Evolutionary conservation across 2,113 vertebrate genomes (phyloP).

Genomic region (Cynopterus brachyotis): DNA sequence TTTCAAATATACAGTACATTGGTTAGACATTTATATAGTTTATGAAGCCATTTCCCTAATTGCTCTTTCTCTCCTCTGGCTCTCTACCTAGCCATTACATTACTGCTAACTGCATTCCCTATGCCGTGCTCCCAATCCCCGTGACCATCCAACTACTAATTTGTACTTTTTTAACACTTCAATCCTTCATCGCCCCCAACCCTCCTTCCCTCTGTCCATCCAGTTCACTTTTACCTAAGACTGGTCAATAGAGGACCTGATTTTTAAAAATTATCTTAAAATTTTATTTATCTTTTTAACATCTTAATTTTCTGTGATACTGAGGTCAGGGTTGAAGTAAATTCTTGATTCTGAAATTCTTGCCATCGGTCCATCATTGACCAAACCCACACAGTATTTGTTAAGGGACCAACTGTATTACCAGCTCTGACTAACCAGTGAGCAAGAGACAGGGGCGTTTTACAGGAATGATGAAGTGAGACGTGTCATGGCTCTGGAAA

Average conservation of each 20-base stretch:
- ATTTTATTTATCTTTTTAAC: not conserved
- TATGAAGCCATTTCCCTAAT: too few species aligned
- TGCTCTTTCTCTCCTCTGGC: too few species aligned
- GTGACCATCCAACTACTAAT: too few species aligned
- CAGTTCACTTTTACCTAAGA: slow-evolving; percentile 4
- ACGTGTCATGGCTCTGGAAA: not conserved
- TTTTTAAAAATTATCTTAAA: not conserved
- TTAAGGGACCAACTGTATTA: not conserved
- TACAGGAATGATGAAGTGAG: not conserved
- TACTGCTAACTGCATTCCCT: too few species aligned
- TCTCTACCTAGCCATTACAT: too few species aligned
- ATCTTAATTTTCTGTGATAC: not conserved
- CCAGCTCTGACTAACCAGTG: not conserved
- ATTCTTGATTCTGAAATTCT: slow-evolving; percentile 20
- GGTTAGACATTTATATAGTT: too few species aligned
- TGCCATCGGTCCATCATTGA: not conserved
- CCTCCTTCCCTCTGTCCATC: too few species aligned
- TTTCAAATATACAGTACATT: too few species aligned
- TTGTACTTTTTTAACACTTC: too few species aligned
- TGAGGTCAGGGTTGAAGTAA: not conserved
- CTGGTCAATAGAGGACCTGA: not conserved
- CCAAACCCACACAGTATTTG: not conserved
- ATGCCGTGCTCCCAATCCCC: too few species aligned
- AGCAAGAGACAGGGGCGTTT: not conserved
- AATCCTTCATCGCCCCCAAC: too few species aligned